Base-by-base conservation (phyloP, 2,888 invertebrate species). In the Endotricha flammealis region DNA sequence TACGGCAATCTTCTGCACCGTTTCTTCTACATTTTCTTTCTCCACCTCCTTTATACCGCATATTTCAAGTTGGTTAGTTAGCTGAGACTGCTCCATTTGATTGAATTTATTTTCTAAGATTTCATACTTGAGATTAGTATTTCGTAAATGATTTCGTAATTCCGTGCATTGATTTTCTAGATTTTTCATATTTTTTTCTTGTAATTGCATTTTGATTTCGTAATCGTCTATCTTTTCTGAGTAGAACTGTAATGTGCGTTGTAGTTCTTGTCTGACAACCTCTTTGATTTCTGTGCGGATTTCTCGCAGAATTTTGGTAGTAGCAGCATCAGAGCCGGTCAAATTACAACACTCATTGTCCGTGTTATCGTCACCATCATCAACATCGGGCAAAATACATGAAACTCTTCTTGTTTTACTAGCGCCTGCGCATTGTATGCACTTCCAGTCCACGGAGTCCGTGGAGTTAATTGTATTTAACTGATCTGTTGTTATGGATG, bases 381-480 rank as follows among this genome's bases (percentile, higher is more conserved):
- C n/a, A n/a, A n/a, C n/a, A n/a, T n/a, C 46, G 1, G 48, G 46
- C 12, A 46, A 9, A 10, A 46, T 48, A 17, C 36, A 41, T 6
- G 44, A 46, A 2, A 48, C 9, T 1, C 48, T 28, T 33, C 33
- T 43, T 6, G 43, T 37, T 32, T 41, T 43, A 4, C 14, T 28
- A 12, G 29, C 16, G 9, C 36, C 37, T 4, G 34, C 12, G 23
- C 48, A 49, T 13, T 27, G 12, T 3, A 34, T 32, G 24, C 48
- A 48, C 29, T 48, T 46, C 48, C 48, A 45, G 25, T 46, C 46
- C 4, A 45, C 35, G 3, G 48, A 43, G 3, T 48, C 48, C 2
- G 42, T 48, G 13, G 37, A 23, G 9, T 28, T 31, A 9, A 49
- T 29, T 6, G 41, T 29, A 23, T 7, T 38, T 12, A 49, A 30